A percentile compares a stretch with the other conserved stretches of the same genome.
phyloP scores from a whole-genome alignment of 2,888 invertebrate species.

The Cantharis rufa region DNA sequence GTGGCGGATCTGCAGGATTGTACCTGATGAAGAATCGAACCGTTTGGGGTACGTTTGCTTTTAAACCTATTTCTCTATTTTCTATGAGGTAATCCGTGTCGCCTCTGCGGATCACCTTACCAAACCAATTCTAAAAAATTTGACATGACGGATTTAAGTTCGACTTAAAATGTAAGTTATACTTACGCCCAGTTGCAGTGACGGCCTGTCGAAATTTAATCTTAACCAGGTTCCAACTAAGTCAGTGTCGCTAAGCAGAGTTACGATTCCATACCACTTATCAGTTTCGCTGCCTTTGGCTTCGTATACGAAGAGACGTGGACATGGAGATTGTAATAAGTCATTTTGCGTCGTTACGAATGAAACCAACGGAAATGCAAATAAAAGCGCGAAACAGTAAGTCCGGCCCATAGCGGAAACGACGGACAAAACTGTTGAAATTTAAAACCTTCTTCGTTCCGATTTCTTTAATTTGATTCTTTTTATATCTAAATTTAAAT shows the following conservation, averaged over 20 bases:
- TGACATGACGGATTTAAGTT: not conserved
- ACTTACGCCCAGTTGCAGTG: conserved; percentile 28
- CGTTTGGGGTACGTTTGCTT: conserved; percentile 61
- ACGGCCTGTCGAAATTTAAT: conserved; percentile 51
- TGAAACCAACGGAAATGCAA: not conserved
- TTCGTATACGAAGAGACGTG: conserved; percentile 63
- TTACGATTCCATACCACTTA: conserved; percentile 65
- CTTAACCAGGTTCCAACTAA: conserved; percentile 58
- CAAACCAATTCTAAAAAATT: conserved; percentile 53
- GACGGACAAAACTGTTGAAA: not conserved
- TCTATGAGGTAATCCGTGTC: conserved; percentile 59
- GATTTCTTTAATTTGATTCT: not conserved
- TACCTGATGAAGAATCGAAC: conserved; percentile 66
- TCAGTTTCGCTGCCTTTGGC: conserved; percentile 60
- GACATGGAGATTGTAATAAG: conserved; percentile 57
- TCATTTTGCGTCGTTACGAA: not conserved
- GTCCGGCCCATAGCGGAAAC: not conserved
- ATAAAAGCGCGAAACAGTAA: not conserved
- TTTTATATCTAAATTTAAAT: not conserved
- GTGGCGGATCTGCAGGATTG: conserved; percentile 55
- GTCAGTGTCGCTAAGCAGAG: conserved; percentile 60
- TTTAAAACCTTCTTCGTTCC: not conserved
- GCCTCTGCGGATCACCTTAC: conserved; percentile 59
- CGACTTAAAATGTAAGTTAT: not conserved
- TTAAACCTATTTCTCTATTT: conserved; percentile 61